Percentiles rank a stretch among this genome's conserved stretches.
Conservation (phyloP, 2,113 vertebrate species). For the Holacanthus passer region DNA sequence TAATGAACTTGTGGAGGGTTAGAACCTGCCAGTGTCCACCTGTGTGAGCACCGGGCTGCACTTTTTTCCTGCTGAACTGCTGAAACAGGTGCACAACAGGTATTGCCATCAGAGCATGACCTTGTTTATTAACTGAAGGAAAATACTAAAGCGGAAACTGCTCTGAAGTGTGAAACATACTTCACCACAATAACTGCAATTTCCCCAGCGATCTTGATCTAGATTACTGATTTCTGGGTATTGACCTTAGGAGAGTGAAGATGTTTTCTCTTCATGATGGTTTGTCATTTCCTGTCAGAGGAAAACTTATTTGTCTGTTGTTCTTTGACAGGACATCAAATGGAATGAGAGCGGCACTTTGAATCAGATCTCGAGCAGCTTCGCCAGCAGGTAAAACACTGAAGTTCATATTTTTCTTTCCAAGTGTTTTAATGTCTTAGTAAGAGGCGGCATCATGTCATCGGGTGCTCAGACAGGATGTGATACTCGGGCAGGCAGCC, state of each 20-base stretch:
- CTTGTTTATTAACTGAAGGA: background rate
- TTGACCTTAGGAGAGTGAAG: background rate
- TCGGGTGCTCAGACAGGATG: background rate
- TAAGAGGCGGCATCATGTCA: background rate
- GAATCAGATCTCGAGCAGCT: background rate
- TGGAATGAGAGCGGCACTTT: background rate
- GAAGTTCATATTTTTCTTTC: background rate
- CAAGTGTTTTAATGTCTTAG: background rate
- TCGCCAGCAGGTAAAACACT: constrained; percentile 22
- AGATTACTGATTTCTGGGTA: background rate
- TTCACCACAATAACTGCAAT: background rate
- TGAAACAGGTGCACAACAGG: background rate
- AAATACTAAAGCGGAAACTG: background rate
- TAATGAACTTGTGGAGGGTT: background rate
- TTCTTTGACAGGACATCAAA: background rate
- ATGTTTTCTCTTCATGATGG: background rate
- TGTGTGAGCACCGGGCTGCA: background rate
- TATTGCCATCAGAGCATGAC: background rate
- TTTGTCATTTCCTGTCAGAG: background rate
- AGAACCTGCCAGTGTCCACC: background rate
- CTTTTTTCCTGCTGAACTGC: background rate
- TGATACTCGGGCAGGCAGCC: background rate
- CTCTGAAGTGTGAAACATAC: background rate
- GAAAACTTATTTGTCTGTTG: background rate
- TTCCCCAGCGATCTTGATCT: background rate